Conservation (phyloP, 1,140 invertebrate species). For the Manduca sexta region DNA sequence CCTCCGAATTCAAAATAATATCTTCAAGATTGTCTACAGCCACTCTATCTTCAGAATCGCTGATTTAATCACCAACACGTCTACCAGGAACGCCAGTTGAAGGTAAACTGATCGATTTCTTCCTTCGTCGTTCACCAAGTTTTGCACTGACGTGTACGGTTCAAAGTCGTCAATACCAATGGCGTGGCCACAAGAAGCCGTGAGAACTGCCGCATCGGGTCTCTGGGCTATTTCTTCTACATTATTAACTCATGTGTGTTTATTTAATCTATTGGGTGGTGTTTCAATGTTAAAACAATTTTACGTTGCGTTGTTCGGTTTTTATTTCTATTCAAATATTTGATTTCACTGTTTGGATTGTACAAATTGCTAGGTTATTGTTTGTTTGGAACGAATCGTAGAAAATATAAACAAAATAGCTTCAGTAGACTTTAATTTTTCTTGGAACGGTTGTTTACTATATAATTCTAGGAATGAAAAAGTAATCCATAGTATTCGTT, state of each 20-base stretch:
- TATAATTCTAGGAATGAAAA: too few relatives aligned
- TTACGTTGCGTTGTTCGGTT: conserved; percentile 1
- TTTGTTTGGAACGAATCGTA: too few relatives aligned
- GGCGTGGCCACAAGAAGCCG: conserved; percentile 6
- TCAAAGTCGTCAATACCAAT: conserved; percentile 42
- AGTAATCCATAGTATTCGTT: too few relatives aligned
- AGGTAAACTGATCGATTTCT: conserved; percentile 37
- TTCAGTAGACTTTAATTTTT: too few relatives aligned
- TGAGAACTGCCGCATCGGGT: conserved; percentile 35
- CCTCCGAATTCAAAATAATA: conserved; percentile 1
- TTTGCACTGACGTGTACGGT: conserved; percentile 48
- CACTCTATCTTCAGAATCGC: not conserved
- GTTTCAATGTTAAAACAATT: too few relatives aligned
- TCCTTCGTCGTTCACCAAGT: conserved; percentile 30
- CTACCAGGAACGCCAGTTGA: conserved; percentile 8
- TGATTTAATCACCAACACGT: conserved; percentile 15
- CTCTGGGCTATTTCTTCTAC: conserved; percentile 27
- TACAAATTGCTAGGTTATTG: too few relatives aligned
- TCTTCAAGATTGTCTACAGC: not conserved
- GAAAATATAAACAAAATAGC: too few relatives aligned
- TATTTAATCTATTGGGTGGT: not conserved
- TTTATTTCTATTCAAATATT: not conserved
- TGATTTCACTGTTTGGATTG: too few relatives aligned
- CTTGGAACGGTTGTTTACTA: too few relatives aligned
- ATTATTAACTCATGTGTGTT: conserved; percentile 36